Evolutionary conservation across 1,140 invertebrate genomes (phyloP), one percentile per base, ranked within the genome.

Genomic region (Drosophila murphyi): DNA sequence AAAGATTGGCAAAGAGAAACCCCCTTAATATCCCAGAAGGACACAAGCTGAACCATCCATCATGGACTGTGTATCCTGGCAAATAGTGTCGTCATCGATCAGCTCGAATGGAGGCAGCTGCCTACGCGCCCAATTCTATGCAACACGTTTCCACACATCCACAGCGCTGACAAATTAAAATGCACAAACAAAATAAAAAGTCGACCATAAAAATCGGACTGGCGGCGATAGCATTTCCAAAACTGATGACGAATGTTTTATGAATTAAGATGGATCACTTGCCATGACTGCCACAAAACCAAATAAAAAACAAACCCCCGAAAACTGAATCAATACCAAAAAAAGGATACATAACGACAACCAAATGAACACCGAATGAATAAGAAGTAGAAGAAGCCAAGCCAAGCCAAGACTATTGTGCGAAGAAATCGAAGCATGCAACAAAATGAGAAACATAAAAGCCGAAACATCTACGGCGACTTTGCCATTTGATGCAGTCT

Each of bases 41-140:
- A 12, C 50, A 10, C 45, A 37, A 31, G 2, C 20, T 7, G 51
- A 52, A 32, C 67, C 73, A 88, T 88, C 70, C 85, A 88, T 80
- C 77, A 74, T 39, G 37, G 31, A 70, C 48, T 57, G 52, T 28
- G 39, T 68, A 34, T 73, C 7, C 55, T 45, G 51, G 62, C 85
- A 85, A 91, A 91, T 91, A 82, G 81, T 89, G 91, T 76, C 72
- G 83, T 91, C 89, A 91, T 91, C 89, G 89, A 91, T 91, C 89
- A 91, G 80, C 55, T 57, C 35, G 28, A 28, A 28, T 20, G 31
- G 31, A 48, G 20, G 20, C 67, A 74, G 67, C 72, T 83, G 80
- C 50, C 69, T 67, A 54, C 52, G 67, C 80, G 76, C 82, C 72
- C 68, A 75, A 76, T 64, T 57, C 64, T 81, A 85, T 76, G 80